Percentiles rank a stretch among this genome's conserved stretches.
phyloP scores from a whole-genome alignment of 2,888 invertebrate species.

The Eustalomyia histrio region DNA sequence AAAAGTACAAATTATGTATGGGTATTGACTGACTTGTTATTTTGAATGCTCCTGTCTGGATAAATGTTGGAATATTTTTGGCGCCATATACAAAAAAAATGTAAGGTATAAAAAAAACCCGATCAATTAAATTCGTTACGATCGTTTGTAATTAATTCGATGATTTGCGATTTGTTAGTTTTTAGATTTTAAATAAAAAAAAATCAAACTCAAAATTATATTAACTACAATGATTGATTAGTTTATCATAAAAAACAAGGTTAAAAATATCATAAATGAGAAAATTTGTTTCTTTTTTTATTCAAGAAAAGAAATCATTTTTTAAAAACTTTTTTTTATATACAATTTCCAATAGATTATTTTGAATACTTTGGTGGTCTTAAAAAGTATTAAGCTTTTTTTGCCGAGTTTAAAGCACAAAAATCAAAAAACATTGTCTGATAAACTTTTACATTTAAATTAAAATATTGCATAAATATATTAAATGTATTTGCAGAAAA shows the following conservation, averaged over 20 bases:
- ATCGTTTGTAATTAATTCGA: conserved; percentile 77
- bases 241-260: conserved; percentile 23
- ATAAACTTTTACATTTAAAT: conserved; percentile 18
- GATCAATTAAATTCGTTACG: conserved; percentile 78
- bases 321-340: not conserved
- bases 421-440: not conserved
- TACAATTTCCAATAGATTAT: not conserved
- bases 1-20: not conserved
- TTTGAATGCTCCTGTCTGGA: conserved; percentile 60
- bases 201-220: not conserved
- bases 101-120: conserved; percentile 13
- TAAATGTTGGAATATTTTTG: conserved; percentile 20
- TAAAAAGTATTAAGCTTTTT: not conserved
- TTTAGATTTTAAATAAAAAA: conserved; percentile 17
- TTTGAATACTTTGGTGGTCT: conserved; percentile 41
- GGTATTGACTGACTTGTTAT: conserved; percentile 23
- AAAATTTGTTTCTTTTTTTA: not conserved
- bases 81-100: conserved; percentile 41
- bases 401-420: conserved; percentile 21
- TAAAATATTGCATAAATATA: conserved; percentile 18
- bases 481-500: not conserved
- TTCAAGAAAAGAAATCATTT: conserved; percentile 1
- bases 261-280: conserved; percentile 12
- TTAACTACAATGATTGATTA: conserved; percentile 58
- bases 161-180: conserved; percentile 72